Conservation (phyloP, 2,113 vertebrate genomes). For the Petroica traversi region DNA sequence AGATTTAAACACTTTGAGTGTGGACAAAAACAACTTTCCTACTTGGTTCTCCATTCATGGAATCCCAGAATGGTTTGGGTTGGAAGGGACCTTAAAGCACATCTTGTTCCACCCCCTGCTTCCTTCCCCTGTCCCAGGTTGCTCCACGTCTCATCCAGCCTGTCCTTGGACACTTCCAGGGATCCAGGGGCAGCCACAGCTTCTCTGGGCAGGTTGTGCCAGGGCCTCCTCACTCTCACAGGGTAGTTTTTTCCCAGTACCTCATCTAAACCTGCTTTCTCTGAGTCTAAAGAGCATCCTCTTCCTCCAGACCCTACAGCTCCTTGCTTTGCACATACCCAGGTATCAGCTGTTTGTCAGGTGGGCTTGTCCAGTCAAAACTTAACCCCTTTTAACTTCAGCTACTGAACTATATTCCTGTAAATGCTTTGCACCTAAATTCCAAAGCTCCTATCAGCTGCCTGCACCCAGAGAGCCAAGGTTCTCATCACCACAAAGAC, state of each 20-base stretch:
- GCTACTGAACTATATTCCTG: neutral
- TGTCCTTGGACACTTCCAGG: neutral
- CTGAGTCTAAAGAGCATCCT: neutral
- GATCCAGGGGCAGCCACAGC: neutral
- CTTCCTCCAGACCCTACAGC: neutral
- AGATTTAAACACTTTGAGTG: neutral
- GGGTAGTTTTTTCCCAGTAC: neutral
- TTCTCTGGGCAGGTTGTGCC: fast-evolving
- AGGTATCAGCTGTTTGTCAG: neutral
- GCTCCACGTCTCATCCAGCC: fast-evolving
- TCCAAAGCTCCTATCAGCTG: neutral
- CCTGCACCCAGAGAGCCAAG: neutral
- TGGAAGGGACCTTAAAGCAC: neutral
- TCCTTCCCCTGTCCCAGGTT: fast-evolving
- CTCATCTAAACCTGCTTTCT: neutral
- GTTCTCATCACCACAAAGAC: neutral
- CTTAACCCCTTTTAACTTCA: neutral
- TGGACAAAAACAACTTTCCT: neutral
- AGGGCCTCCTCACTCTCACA: fast-evolving
- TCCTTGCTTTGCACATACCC: neutral
- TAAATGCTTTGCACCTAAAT: neutral
- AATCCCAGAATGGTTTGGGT: neutral
- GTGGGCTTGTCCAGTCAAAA: neutral
- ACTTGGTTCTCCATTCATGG: neutral
- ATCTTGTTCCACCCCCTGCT: too few species aligned